Base-by-base conservation (phyloP, 2,113 vertebrate genomes). In the Turnix velox region DNA sequence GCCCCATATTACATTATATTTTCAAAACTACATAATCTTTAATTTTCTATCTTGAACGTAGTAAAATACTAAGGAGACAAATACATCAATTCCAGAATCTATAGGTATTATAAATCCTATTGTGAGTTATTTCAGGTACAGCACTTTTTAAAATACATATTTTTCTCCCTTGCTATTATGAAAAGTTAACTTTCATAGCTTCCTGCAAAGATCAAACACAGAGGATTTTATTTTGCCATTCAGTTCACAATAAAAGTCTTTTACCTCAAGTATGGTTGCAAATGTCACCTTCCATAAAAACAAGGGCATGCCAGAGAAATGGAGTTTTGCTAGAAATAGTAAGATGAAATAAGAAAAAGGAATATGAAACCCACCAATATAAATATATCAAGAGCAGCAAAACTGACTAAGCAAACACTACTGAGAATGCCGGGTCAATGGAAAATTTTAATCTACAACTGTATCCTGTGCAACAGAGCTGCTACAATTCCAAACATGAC, bases 381-480 rank as follows among this genome's bases (percentile, higher is more conserved):
- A 87, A 63, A 81, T 88, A 54, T 43, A 76, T 27, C 35, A 89
- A 73, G 39, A 73, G 77, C 57, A 66, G 39, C 33, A 85, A 91
- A 92, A 92, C 74, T 85, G 79, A 74, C 75, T 85, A 89, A 95
- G 84, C 76, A 93, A 92, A 91, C 82, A 75, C 22, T 83, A 62
- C 62, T 48, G 88, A 94, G 82, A 85, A 87, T 87, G 90, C 25
- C 37, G 69, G 54, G 71, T 87, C 91, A 94, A 73, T 79, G 92
- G 95, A 95, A 95, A 94, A 84, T 90, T 90, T 73, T 94, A 87
- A 93, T 93, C 96, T 91, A 94, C 88, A 92, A 61, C 84, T 91
- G 88, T 87, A 89, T 82, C 89, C 52, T 73, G 81, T 93, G 81
- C 78, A 94, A 57, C 49, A 73, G 91, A 93, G 86, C 81, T 86